Evolutionary conservation across 2,113 vertebrate genomes (phyloP), one percentile per base, ranked within the genome.

Genomic region (Edolisoma coerulescens): DNA sequence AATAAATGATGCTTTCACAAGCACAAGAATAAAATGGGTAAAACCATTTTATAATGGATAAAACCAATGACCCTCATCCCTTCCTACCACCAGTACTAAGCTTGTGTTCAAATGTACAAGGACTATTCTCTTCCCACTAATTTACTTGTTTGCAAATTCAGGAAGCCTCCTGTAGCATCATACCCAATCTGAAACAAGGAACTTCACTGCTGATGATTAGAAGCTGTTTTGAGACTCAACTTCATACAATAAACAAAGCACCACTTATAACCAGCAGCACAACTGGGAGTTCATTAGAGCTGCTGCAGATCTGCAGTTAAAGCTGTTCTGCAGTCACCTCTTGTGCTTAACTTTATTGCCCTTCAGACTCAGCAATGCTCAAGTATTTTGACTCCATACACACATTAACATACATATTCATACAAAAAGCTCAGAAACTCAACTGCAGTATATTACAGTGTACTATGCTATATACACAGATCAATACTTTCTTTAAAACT

Each of bases 171-270:
- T 35, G 60, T 6, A 91, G 74, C 75, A 91, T 61, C 84, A 47
- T 39, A 63, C 7, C 42, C 73, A 57, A 20, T 13, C 28, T 92
- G 64, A 94, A 94, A 84, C 28, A 77, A 75, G 68, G 54, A 94
- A 92, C 52, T 76, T n/a, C 71, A 65, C 85, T 78, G 54, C 92
- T 68, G 27, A 22, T 33, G 83, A 76, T 93, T 39, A 96, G 90
- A 90, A 90, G 68, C 56, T 76, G 75, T 78, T 90, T 39, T 71
- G 69, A 95, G 76, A 84, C 64, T 86, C 63, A 17, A 35, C 76
- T 92, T 41, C 83, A 52, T 56, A 60, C 89, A 1, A 71, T 80
- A 94, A 96, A 96, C 95, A 97, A 93, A 73, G 92, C 80, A 74
- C 64, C 71, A 67, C 79, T 92, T 89, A 37, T 35, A 93, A 75